Percentiles rank a stretch among this genome's conserved stretches.
phyloP scores from a whole-genome alignment of 1,140 invertebrate genomes.

The Chironomus striatipennis region DNA sequence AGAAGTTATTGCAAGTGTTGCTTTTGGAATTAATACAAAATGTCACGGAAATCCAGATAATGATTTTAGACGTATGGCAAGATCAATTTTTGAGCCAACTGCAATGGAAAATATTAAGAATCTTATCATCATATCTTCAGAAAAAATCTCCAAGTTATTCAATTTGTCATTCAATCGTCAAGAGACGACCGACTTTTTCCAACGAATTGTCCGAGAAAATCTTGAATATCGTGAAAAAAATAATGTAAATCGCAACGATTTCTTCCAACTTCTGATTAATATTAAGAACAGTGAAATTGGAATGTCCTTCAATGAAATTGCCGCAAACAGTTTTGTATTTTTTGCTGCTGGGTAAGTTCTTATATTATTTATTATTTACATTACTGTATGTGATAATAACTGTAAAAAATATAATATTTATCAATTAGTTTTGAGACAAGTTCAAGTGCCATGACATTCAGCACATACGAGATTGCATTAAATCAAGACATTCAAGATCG shows the following conservation, averaged over 20 bases:
- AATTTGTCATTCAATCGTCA: conserved; percentile 26
- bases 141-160: conserved; percentile 28
- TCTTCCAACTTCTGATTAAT: conserved; percentile 31
- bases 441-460: conserved; percentile 50
- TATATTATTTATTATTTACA: too few species aligned
- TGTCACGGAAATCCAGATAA: conserved; percentile 44
- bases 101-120: conserved; percentile 23
- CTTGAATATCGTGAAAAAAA: conserved; percentile 33
- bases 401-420: background rate
- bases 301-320: background rate
- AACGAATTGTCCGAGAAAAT: conserved; percentile 30
- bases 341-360: background rate
- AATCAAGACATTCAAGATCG: conserved; percentile 55
- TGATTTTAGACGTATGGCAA: conserved; percentile 42
- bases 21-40: conserved; percentile 49
- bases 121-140: conserved; percentile 30
- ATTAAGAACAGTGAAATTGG: conserved; percentile 28
- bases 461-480: conserved; percentile 49
- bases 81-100: conserved; percentile 31
- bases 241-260: conserved; percentile 30
- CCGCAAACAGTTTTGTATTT: background rate
- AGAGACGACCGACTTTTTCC: conserved; percentile 32
- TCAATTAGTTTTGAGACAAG: conserved; percentile 47
- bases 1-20: conserved; percentile 50
- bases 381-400: too few species aligned